phyloP scores from a whole-genome alignment of 2,113 vertebrate species.

The Protobothrops mucrosquamatus region DNA sequence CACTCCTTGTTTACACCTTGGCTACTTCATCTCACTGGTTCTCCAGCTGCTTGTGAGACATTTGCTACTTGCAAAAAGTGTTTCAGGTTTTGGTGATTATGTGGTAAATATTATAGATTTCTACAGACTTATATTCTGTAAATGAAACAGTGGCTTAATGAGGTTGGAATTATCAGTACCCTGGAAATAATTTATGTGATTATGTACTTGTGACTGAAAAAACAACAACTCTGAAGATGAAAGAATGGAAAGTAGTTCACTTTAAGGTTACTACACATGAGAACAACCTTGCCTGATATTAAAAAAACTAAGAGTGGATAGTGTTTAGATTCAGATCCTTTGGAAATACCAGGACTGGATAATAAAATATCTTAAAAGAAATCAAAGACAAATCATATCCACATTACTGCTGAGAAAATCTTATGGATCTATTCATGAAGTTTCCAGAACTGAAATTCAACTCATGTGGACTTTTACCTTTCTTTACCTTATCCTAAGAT shows the following conservation, averaged over 20 bases:
- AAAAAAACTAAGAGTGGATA: neutral
- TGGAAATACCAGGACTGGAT: neutral
- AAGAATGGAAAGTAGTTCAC: neutral
- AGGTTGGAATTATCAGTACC: neutral
- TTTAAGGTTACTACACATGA: neutral
- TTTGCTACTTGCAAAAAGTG: neutral
- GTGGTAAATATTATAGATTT: neutral
- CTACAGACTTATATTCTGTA: neutral
- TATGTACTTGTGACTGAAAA: neutral
- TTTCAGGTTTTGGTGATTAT: neutral
- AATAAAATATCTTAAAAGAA: neutral
- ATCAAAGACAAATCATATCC: neutral
- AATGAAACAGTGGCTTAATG: neutral
- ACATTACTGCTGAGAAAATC: neutral
- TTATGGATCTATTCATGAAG: neutral
- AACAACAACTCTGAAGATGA: neutral
- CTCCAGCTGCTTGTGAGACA: neutral
- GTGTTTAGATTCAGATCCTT: neutral
- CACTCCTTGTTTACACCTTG: neutral
- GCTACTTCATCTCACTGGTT: neutral
- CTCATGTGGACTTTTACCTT: neutral
- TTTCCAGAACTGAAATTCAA: neutral
- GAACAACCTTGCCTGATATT: neutral
- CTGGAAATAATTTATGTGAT: neutral
- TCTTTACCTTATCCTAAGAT: neutral